Base-by-base conservation (phyloP, 1,140 invertebrate genomes). In the Anastrepha obliqua region DNA sequence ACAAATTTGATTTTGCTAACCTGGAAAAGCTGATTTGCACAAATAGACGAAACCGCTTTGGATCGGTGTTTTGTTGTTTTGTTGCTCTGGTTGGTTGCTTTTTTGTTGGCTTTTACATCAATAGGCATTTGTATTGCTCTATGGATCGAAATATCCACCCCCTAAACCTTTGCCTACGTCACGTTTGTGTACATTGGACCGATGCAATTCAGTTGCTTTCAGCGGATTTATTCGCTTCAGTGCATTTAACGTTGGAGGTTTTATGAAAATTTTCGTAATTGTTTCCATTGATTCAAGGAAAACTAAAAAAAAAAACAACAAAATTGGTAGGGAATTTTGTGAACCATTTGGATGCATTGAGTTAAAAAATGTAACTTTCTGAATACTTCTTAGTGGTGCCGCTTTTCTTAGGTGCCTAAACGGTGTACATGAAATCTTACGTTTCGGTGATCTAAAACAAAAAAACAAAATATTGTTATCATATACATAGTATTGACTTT, bases 1-100 rank as follows among this genome's bases (percentile, higher is more conserved):
- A 88, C 87, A 88, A 88, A 88, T 88, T 88, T 88, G 87, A 88
- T 88, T 88, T 88, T 88, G 87, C 70, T 88, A 88, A 88, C 87
- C 87, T 86, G 85, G 85, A 88, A 88, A 88, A 88, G 87, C 85
- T 88, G 87, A 88, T 88, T 88, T 88, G 59, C 67, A 67, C 87
- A 88, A 88, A 88, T 88, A 88, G 65, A 47, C 60, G 74, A 87
- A 87, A 87, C 74, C 44, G 58, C 44, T 85, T 85, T 87, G 42
- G 64, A 1, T 74, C 20, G 65, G 17, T 78, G 20, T 86, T 86
- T 86, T 86, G 59, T n/a, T 86, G 55, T 29, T 87, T 9, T 17
- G 7, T 44, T 47, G 59, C 11, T 67, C 3, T 67, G 39, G 4
- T 5, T 62, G 11, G 60, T 62, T 62, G 60, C 13, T 9, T 15